phyloP scores from a whole-genome alignment of 1,140 invertebrate genomes.

The Pogonomyrmex californicus region DNA sequence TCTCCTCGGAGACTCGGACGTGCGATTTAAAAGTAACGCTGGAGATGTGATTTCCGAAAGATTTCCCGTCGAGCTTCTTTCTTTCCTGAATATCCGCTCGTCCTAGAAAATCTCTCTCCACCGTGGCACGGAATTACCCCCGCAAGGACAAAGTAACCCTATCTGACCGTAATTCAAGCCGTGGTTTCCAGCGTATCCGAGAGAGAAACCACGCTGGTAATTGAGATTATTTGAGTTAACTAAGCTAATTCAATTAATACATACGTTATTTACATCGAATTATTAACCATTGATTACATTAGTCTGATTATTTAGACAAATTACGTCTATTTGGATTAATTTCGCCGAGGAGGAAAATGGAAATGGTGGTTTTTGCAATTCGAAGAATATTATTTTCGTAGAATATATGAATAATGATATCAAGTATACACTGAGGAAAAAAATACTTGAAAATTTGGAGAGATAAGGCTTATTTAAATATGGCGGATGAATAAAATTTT shows the following conservation, averaged over 20 bases:
- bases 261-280: constrained; percentile 20
- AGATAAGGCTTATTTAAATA: too few species aligned
- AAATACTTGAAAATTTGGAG: too few species aligned
- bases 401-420: too few species aligned
- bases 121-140: constrained; percentile 13
- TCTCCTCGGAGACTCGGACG: neutral
- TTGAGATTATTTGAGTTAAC: constrained; percentile 17
- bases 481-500: too few species aligned
- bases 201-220: constrained; percentile 14
- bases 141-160: constrained; percentile 39
- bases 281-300: neutral
- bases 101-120: neutral
- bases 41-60: constrained; percentile 16
- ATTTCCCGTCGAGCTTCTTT: neutral
- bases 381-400: neutral
- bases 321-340: neutral
- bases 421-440: too few species aligned
- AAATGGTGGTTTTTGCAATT: neutral
- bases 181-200: constrained; percentile 6
- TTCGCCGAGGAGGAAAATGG: neutral
- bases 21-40: neutral
- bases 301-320: neutral
- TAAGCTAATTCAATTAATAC: constrained; percentile 25
- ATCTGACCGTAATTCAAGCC: constrained; percentile 24
- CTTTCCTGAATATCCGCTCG: neutral